phyloP scores from a whole-genome alignment of 64 coral and sea anemone genomes.

The Porites australiensis region DNA sequence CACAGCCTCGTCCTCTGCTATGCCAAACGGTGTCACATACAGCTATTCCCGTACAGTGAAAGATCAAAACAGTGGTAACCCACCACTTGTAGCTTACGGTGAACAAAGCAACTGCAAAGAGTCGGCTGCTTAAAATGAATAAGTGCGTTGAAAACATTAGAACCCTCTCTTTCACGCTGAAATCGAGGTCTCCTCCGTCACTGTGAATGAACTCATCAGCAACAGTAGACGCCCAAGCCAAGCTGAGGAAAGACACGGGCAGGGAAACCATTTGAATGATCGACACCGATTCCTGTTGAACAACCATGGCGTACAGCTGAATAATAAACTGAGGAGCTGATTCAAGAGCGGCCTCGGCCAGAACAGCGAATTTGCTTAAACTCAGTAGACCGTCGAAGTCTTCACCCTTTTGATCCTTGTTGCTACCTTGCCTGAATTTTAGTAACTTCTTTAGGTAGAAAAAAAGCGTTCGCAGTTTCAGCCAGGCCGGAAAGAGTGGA shows the following conservation, averaged over 20 bases:
- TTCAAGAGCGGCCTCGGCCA: conserved; percentile 17
- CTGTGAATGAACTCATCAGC: too few species aligned
- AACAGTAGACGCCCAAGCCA: conserved; percentile 11
- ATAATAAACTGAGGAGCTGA: conserved; percentile 41
- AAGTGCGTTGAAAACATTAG: not conserved
- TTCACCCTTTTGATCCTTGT: too few species aligned
- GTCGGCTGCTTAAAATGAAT: conserved; percentile 4
- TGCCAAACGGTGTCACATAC: too few species aligned
- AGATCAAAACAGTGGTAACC: not conserved
- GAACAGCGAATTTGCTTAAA: not conserved
- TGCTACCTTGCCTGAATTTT: too few species aligned
- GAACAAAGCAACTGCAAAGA: not conserved
- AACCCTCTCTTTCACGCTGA: not conserved
- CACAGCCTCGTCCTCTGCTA: not conserved
- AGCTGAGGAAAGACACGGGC: not conserved
- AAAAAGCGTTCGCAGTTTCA: too few species aligned
- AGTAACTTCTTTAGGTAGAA: too few species aligned
- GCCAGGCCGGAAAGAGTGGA: too few species aligned
- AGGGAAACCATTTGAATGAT: conserved; percentile 33
- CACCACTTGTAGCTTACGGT: not conserved
- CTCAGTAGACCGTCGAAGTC: too few species aligned
- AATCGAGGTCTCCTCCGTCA: too few species aligned
- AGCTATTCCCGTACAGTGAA: not conserved
- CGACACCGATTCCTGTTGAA: conserved; percentile 14
- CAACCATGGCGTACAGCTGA: conserved; percentile 7